Evolutionary conservation across 2,888 invertebrate species (phyloP), one percentile per base, ranked within the genome.

Genomic region (Petrolisthes manimaculis): DNA sequence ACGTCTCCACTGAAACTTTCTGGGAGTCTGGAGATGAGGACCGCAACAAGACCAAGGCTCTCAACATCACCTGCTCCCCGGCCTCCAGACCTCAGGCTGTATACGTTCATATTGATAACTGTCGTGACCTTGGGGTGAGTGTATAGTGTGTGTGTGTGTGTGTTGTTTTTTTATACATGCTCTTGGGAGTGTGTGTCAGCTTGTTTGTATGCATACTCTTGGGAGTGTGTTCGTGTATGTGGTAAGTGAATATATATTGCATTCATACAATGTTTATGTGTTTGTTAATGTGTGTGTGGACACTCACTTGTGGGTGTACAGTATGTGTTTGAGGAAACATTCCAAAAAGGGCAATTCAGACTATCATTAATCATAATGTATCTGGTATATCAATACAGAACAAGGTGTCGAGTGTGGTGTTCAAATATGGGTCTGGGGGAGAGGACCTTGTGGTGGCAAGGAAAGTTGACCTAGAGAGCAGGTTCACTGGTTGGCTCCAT

Each of bases 21-120:
- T 99, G 99, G 99, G 99, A 99, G 93, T 98, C 98, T 69, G 98
- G 98, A 0, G 99, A 99, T 92, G 99, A 99, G 92, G 99, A 99
- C 93, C 93, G 94, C 88, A 98, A 97, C 93, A 97, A 97, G 93
- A 96, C 97, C 53, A 98, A 98, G 93, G 96, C 96, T 92, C 95
- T 98, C 55, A 96, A 96, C 86, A 94, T 96, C 37, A 93, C 95
- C 91, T 94, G 95, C 89, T 94, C 95, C 89, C 94, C 95, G 75
- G 94, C 95, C 85, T 96, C 97, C 0, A 95, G 95, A 90, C 96
- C 97, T 0, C 95, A 95, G 90, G 94, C 97, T 91, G 93, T 99
- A 21, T 96, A 97, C 92, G 95, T 99, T 74, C 98, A 98, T 92
- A 95, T 99, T 74, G 99, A 99, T 93, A 99, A 99, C 92, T 97